phyloP scores from a whole-genome alignment of 1,140 invertebrate species.

The Neodiprion virginianus region DNA sequence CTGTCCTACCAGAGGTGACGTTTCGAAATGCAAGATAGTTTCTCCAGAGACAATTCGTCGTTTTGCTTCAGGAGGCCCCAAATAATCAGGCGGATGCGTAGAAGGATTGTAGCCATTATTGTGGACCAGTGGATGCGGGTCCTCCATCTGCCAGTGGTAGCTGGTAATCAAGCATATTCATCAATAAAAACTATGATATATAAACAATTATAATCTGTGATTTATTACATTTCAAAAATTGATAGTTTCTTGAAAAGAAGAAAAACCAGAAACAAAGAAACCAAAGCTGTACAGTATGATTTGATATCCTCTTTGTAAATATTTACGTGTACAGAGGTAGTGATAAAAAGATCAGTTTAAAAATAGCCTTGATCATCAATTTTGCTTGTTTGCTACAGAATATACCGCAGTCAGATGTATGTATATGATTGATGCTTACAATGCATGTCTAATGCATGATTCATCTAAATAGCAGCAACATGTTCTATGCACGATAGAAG shows the following conservation, averaged over 20 bases:
- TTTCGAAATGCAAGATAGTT: conserved; percentile 55
- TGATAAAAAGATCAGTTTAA: too few relatives aligned
- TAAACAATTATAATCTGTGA: not conserved
- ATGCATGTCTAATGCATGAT: conserved; percentile 5
- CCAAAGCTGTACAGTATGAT: too few relatives aligned
- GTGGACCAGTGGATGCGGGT: conserved; percentile 47
- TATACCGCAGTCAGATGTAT: too few relatives aligned
- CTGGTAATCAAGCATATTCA: conserved; percentile 29
- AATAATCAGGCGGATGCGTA: conserved; percentile 49
- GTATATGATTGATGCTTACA: not conserved
- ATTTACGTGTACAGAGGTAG: not conserved
- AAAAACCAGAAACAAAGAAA: too few relatives aligned
- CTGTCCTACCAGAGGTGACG: conserved; percentile 49
- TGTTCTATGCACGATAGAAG: not conserved
- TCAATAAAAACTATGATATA: not conserved
- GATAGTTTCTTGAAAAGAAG: not conserved
- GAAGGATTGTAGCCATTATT: conserved; percentile 48
- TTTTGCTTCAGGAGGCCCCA: conserved; percentile 55
- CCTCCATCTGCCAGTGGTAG: conserved; percentile 54
- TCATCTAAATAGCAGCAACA: conserved; percentile 5
- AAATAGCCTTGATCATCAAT: too few relatives aligned
- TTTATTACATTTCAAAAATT: not conserved
- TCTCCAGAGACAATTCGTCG: conserved; percentile 53
- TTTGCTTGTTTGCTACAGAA: too few relatives aligned
- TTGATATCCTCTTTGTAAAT: too few relatives aligned